Conservation (phyloP, 1,140 invertebrate genomes). For the Bombus huntii region DNA sequence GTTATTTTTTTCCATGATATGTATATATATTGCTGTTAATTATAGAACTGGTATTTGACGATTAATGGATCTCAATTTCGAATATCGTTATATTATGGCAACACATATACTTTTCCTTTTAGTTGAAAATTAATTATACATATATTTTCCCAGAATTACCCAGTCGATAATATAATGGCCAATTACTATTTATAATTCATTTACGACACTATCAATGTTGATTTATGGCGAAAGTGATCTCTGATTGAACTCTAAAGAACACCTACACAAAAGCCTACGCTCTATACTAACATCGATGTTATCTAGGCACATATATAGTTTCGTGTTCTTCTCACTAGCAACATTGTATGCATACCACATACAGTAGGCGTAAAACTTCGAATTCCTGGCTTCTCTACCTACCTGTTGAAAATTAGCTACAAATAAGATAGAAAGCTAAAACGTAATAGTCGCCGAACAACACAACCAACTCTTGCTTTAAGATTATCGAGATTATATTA, state of each 20-base stretch:
- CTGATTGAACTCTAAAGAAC: background rate
- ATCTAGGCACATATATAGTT: background rate
- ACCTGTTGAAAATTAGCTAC: constrained; percentile 28
- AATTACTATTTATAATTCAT: background rate
- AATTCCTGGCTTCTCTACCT: background rate
- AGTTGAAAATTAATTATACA: background rate
- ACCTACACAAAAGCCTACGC: background rate
- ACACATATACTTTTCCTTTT: background rate
- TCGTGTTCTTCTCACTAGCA: background rate
- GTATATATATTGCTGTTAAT: background rate
- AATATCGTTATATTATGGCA: too few relatives aligned
- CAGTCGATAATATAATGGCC: background rate
- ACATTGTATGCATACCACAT: background rate
- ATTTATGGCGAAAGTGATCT: background rate
- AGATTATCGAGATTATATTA: background rate
- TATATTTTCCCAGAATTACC: background rate
- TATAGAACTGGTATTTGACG: background rate
- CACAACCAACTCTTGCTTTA: background rate
- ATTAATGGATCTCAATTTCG: background rate
- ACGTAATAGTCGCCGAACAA: background rate
- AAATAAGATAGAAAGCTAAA: background rate
- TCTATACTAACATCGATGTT: background rate
- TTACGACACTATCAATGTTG: too few relatives aligned
- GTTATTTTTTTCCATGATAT: background rate
- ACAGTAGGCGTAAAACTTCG: background rate